Percentiles rank a stretch among this genome's conserved stretches.
Evolutionary conservation across 2,797 vertebrate species (phyloP).

Genomic region (Onychomys torridus): DNA sequence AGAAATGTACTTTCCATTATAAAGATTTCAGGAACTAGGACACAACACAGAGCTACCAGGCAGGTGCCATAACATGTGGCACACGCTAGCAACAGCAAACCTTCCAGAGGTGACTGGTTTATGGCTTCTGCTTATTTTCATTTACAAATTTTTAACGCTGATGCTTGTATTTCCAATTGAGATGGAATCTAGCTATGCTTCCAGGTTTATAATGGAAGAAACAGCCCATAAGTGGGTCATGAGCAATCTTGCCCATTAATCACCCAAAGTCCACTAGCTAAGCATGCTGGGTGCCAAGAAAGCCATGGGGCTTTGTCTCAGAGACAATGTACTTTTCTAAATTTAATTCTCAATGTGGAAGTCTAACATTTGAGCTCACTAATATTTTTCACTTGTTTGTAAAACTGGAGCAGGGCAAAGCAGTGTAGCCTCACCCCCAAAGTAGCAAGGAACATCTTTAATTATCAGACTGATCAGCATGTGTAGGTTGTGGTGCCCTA

Average conservation of each 20-base stretch:
- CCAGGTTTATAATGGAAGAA: conserved; percentile 42
- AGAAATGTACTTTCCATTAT: neutral
- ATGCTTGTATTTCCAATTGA: conserved; percentile 9
- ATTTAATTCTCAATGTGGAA: conserved; percentile 60
- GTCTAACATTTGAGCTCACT: neutral
- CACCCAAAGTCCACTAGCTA: conserved; percentile 40
- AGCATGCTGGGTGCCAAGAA: conserved; percentile 32
- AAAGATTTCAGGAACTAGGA: neutral
- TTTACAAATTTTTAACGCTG: neutral
- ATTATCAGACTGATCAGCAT: neutral
- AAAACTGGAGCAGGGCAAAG: neutral
- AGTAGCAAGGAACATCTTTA: neutral
- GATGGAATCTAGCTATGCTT: conserved; percentile 55
- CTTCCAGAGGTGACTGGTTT: neutral
- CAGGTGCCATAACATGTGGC: neutral
- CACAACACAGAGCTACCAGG: neutral
- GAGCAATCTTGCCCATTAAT: conserved; percentile 66
- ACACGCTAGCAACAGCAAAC: conserved; percentile 14
- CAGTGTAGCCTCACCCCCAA: neutral
- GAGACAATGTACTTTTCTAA: conserved; percentile 61
- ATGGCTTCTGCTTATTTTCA: neutral
- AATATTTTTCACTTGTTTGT: conserved; percentile 13
- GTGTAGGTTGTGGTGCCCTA: neutral
- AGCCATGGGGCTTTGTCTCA: neutral
- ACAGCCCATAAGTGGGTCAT: conserved; percentile 61